Conservation (phyloP, 2,797 vertebrate genomes). For the Manis crassicaudata region DNA sequence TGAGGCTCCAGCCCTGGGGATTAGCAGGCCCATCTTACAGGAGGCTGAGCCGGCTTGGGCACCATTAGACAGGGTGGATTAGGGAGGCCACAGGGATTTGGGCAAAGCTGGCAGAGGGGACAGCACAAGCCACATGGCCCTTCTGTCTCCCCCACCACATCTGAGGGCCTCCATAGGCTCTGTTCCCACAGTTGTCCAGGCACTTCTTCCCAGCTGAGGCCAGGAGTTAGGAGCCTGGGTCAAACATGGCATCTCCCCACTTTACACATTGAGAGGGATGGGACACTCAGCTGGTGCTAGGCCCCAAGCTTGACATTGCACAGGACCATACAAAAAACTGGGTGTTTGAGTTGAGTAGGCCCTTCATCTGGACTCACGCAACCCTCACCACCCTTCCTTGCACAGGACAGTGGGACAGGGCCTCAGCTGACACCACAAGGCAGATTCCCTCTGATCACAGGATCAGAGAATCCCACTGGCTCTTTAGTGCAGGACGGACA, state of each 20-base stretch:
- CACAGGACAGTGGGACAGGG: neutral
- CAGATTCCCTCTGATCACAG: neutral
- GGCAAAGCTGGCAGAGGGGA: neutral
- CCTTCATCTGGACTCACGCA: neutral
- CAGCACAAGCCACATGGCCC: neutral
- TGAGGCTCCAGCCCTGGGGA: neutral
- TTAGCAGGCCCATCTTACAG: neutral
- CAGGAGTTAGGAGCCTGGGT: neutral
- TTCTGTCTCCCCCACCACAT: neutral
- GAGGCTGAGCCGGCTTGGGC: slow-evolving; percentile 14
- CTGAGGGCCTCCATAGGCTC: neutral
- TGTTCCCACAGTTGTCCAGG: neutral
- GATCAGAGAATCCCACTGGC: neutral
- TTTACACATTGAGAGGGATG: neutral
- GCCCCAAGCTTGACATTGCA: neutral
- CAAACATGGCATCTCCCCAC: neutral
- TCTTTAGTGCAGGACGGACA: neutral
- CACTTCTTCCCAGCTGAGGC: neutral
- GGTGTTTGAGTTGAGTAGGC: neutral
- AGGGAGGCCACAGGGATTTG: neutral
- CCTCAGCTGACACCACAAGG: neutral
- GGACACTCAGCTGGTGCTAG: neutral
- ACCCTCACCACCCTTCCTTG: neutral
- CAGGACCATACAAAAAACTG: neutral
- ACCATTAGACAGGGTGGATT: slow-evolving; percentile 62